Evolutionary conservation across 2,113 vertebrate species (phyloP).

Genomic region (Galemys pyrenaicus): DNA sequence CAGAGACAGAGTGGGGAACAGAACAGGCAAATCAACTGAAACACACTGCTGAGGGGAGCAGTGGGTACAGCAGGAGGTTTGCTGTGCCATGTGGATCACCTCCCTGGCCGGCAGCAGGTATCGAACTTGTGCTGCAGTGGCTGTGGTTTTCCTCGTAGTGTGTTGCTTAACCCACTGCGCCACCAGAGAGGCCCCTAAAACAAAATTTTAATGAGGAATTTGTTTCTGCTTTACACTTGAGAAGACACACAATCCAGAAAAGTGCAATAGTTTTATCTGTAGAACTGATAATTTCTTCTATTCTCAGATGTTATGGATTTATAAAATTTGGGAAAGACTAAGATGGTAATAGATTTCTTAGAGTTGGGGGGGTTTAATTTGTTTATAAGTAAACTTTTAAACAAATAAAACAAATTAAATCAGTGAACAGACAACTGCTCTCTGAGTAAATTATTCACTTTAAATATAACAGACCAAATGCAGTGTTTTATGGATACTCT

Average conservation of each 20-base stretch:
- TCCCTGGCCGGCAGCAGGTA: too few species aligned
- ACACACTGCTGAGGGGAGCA: too few species aligned
- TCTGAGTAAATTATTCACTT: conserved; percentile 39
- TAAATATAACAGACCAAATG: background rate
- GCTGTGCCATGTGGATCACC: too few species aligned
- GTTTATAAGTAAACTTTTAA: conserved; percentile 39
- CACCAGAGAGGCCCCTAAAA: too few species aligned
- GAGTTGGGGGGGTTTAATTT: background rate
- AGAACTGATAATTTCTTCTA: background rate
- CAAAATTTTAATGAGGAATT: background rate
- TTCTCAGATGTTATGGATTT: background rate
- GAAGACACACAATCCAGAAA: background rate
- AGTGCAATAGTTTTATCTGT: background rate
- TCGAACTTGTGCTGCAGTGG: too few species aligned
- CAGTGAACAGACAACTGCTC: background rate
- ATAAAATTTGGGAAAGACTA: background rate
- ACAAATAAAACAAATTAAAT: background rate
- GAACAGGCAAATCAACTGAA: too few species aligned
- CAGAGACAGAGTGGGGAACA: too few species aligned
- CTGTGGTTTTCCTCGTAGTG: too few species aligned
- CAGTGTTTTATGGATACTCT: background rate
- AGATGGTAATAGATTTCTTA: background rate
- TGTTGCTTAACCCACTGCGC: too few species aligned
- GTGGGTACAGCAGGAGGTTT: too few species aligned
- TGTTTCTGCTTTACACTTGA: background rate